Base-by-base conservation (phyloP, 2,797 vertebrate genomes). In the Gallinago solitaria region DNA sequence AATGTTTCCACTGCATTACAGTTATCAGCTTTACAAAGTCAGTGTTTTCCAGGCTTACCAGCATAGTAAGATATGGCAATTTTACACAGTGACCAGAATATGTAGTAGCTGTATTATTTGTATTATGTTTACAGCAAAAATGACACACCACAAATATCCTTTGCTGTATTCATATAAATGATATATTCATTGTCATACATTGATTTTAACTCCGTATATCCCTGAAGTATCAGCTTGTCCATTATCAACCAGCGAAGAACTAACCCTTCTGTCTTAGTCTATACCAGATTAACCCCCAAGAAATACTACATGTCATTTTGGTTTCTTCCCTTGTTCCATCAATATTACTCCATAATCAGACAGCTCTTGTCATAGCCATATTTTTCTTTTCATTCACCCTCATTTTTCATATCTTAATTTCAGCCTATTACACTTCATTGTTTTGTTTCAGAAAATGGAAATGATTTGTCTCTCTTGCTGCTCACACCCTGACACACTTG, bases 381-480 rank as follows among this genome's bases (percentile, higher is more conserved):
- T 50, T 94, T 83, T 86, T 81, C 19, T 93, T 91, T 83, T 91
- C n/a, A 83, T 80, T 94, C 83, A 70, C 13, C 19, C 21, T 77
- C 21, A 35, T 80, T 95, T 91, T 89, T 92, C 45, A 43, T 71
- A 39, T 33, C 19, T 77, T 83, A 64, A 54, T 87, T 94, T 92
- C 53, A 83, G 24, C 11, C 45, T 69, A 73, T 63, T 79, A 32
- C 16, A 53, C 6, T 35, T 92, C 24, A 74, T 32, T 81, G 33
- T 74, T 95, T 90, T 92, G 43, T 79, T 91, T 87, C 74, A 90
- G 77, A 77, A 74, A 79, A 50, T 64, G 18, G 37, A 80, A 95
- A 80, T 79, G 27, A 82, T 59, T 84, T 18, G 35, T 73, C 43
- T 78, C 24, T 67, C 77, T 76, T 74, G n/a, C 60, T 86, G 70